Conservation (phyloP, 2,113 vertebrate genomes). For the Chrysemys picta region DNA sequence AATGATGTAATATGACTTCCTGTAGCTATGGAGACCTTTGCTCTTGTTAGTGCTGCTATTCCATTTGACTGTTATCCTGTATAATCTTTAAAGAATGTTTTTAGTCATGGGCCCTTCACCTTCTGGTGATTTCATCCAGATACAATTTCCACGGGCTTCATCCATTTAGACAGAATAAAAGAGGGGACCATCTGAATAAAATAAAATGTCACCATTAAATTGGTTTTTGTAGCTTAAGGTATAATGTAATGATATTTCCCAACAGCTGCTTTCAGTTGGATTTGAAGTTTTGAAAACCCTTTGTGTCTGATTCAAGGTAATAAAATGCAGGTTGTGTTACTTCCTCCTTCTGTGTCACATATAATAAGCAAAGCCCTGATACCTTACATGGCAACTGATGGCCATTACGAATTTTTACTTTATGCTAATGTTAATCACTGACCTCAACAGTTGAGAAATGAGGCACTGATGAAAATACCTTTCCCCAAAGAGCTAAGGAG, state of each 20-base stretch:
- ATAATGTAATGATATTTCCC: slow-evolving; percentile 79
- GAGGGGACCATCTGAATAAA: slow-evolving; percentile 82
- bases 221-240: slow-evolving; percentile 82
- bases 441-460: slow-evolving; percentile 43
- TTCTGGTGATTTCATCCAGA: slow-evolving; percentile 83
- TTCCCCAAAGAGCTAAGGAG: background rate
- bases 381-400: slow-evolving; percentile 53
- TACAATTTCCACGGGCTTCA: slow-evolving; percentile 79
- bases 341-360: slow-evolving; percentile 76
- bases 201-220: slow-evolving; percentile 85
- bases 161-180: slow-evolving; percentile 79
- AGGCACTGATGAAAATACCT: background rate
- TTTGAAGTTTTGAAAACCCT: slow-evolving; percentile 76
- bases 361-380: slow-evolving; percentile 68
- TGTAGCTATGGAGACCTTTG: slow-evolving; percentile 67
- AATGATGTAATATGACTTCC: slow-evolving; percentile 68
- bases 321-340: slow-evolving; percentile 80
- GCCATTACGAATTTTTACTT: slow-evolving; percentile 59
- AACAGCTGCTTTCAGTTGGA: slow-evolving; percentile 84
- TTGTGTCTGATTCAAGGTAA: slow-evolving; percentile 80
- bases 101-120: slow-evolving; percentile 81
- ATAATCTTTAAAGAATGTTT: slow-evolving; percentile 83
- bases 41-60: slow-evolving; percentile 74
- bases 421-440: slow-evolving; percentile 61
- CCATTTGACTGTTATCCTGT: slow-evolving; percentile 68